Evolutionary conservation across 2,113 vertebrate genomes (phyloP), one percentile per base, ranked within the genome.

Genomic region (Macquaria ambigua): DNA sequence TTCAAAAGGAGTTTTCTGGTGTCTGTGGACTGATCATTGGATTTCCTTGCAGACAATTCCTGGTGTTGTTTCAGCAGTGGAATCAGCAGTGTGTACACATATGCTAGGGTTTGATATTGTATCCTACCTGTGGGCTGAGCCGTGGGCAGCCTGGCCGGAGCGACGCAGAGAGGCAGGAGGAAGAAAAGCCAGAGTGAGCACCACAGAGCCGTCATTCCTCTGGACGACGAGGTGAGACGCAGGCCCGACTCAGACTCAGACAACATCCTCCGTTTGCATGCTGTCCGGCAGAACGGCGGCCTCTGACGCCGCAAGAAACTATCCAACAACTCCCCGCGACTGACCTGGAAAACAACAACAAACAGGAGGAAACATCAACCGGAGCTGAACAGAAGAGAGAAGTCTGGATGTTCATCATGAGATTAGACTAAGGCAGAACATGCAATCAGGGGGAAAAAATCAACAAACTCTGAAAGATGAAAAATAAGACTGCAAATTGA

Each of bases 131-230:
- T 94, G 67, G 95, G 94, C 86, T 91, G 92, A 20, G 95, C 79
- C 0, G 90, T 84, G 71, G 95, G 91, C 72, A 96, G 90, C 79
- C 91, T 81, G 74, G 93, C 95, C 20, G 94, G 88, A 37, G 95
- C 74, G 20, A 93, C 91, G 59, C 85, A 91, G 21, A 88, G 82
- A 15, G 91, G 91, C 89, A 95, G 86, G 62, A 95, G 89, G 81
- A 93, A 77, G 87, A 71, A 95, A 66, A 96, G 85, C 93, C 95
- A 96, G 91, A 96, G 92, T 25, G 93, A 85, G 83, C 91, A 81
- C 94, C 95, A 93, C 87, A 94, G 93, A 50, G 94, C 91, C 88
- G 93, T 92, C 96, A 96, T 97, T 87, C 96, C 96, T 94, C 93
- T 66, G 79, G 89, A 80, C 3, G 74, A 28, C 87, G 86, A 69